These are phyloP conservation scores for Drosophila melanosoma DNA, from an alignment of 2,888 invertebrate genomes.

Conservation along the genomic window DNA sequence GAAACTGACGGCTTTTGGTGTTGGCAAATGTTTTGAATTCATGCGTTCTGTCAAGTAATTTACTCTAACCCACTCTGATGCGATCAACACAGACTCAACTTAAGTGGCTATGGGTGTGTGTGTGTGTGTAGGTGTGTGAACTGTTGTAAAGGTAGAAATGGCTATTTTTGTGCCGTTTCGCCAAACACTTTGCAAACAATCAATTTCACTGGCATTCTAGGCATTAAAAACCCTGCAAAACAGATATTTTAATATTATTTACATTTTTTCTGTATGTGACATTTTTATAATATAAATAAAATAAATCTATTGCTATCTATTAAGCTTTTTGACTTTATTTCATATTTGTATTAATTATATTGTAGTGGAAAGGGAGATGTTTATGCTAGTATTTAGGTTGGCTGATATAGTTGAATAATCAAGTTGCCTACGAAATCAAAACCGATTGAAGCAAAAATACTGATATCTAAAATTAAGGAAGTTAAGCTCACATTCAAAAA, in stretches of 20 bases:
- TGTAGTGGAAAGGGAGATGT: not conserved
- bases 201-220: conserved; percentile 27
- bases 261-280: not conserved
- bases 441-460: not conserved
- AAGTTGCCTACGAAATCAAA: not conserved
- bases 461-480: not conserved
- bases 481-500: not conserved
- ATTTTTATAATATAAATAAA: not conserved
- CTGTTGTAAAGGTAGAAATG: conserved; percentile 34
- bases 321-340: not conserved
- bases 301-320: not conserved
- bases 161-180: conserved; percentile 15
- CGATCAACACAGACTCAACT: conserved; percentile 47
- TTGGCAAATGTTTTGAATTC: conserved; percentile 70
- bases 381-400: too few species aligned
- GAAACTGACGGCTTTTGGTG: conserved; percentile 63
- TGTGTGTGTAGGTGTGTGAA: conserved; percentile 30
- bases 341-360: not conserved
- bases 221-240: not conserved
- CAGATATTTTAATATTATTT: not conserved
- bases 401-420: not conserved
- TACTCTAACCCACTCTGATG: conserved; percentile 45
- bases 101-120: conserved; percentile 43
- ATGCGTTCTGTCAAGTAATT: conserved; percentile 73
- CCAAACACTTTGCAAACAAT: conserved; percentile 11